Base-by-base conservation (phyloP, 2,888 invertebrate genomes). In the Oxytorus armatus region DNA sequence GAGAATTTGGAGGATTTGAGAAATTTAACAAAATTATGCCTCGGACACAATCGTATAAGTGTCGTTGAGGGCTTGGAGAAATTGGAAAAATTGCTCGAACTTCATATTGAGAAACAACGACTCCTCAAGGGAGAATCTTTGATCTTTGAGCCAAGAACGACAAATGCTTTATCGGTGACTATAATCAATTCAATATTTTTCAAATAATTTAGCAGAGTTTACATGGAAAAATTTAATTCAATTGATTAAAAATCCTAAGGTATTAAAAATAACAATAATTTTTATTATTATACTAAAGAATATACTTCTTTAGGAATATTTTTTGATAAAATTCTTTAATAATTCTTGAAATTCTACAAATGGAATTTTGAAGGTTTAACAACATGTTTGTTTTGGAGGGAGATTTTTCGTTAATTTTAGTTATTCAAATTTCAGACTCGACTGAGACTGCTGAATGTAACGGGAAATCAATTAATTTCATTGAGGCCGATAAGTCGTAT, bases 11-110 rank as follows among this genome's bases (percentile, higher is more conserved):
- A 94, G 11, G 89, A 91, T 18, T 92, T 96, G 69, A 92, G 90
- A 36, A 95, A 95, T 81, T 92, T 98, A 68, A 95, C 95, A 83
- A 96, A 97, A 90, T 89, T 98, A 1, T 98, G 97, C 90, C 90
- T 96, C 77, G 95, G 95, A 0, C 93, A 95, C 83, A 96, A 96
- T 89, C 92, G 92, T 77, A 95, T 96, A 51, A 93, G 93, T 74
- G 95, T 96, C 0, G 92, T 96, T 0, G 96, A 96, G 90, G 95
- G 95, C 80, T 92, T 96, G 77, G 94, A 95, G 82, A 92, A 92
- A 21, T 89, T 95, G 42, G 92, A 89, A 53, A 93, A 93, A 86
- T 92, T 96, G 79, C 94, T 94, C 86, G 96, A 96, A 86, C 89
- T 96, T 23, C 94, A 96, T 85, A 91, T 96, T 74, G 96, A 96